Evolutionary conservation across 1,140 invertebrate genomes (phyloP).

Genomic region (Whitmania pigra): DNA sequence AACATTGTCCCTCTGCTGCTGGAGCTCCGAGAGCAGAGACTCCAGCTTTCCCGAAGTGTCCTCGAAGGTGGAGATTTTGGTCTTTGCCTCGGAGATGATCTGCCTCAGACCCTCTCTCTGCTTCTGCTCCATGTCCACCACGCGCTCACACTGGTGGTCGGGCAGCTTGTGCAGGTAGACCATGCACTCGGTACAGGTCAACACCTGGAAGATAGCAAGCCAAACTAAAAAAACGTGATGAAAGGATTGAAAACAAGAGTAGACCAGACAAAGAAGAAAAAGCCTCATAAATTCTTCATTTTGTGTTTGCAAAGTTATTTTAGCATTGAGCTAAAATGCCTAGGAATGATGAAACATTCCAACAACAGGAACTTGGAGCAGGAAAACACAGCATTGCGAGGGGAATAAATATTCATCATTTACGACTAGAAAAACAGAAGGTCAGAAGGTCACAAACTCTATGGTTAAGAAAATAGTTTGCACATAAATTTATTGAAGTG

Average conservation of each 20-base stretch:
- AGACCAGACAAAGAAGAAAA: too few species aligned
- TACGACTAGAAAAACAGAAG: too few species aligned
- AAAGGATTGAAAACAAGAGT: too few species aligned
- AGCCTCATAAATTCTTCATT: not conserved
- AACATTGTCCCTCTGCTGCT: slow-evolving; percentile 71
- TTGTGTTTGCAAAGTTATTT: not conserved
- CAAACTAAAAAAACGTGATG: not conserved
- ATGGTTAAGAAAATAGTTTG: too few species aligned
- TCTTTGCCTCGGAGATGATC: slow-evolving; percentile 55
- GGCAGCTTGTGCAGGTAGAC: slow-evolving; percentile 62
- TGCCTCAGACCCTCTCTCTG: slow-evolving; percentile 61
- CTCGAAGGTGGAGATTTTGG: slow-evolving; percentile 60
- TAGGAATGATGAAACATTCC: too few species aligned
- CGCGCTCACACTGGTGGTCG: slow-evolving; percentile 63
- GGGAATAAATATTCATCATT: too few species aligned
- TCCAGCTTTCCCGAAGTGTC: slow-evolving; percentile 58
- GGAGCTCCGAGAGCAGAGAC: slow-evolving; percentile 65
- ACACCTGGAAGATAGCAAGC: slow-evolving; percentile 30
- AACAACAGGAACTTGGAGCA: too few species aligned
- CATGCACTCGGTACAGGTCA: slow-evolving; percentile 68
- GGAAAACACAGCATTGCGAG: too few species aligned
- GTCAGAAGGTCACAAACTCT: too few species aligned
- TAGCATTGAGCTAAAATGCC: too few species aligned
- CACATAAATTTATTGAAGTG: too few species aligned
- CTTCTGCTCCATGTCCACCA: slow-evolving; percentile 59